These are phyloP conservation scores for Folsomia manolachei DNA, from an alignment of 2,888 invertebrate species.

Conservation along the genomic window DNA sequence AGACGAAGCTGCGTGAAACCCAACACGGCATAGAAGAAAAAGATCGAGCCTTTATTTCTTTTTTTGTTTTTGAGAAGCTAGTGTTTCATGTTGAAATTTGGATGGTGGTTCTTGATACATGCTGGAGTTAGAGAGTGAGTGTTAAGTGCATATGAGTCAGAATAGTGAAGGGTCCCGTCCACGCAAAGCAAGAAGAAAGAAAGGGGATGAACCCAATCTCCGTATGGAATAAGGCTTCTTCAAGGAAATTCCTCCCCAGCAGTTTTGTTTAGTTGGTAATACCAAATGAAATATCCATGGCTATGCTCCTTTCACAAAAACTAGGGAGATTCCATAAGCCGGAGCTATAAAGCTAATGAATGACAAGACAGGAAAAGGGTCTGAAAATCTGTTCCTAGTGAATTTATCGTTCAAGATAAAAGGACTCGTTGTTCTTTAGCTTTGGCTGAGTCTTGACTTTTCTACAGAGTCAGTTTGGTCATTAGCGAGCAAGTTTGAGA, in stretches of 20 bases:
- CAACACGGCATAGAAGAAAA: not conserved
- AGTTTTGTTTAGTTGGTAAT: not conserved
- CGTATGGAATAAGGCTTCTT: not conserved
- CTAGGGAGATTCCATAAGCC: not conserved
- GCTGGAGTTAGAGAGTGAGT: too few relatives aligned
- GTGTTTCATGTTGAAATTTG: not conserved
- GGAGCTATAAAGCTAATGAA: slow-evolving; percentile 19
- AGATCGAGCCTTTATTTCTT: not conserved
- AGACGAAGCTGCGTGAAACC: not conserved
- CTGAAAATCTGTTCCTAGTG: slow-evolving; percentile 22
- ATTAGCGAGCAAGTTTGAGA: slow-evolving; percentile 21
- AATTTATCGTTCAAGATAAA: slow-evolving; percentile 20
- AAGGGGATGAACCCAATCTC: not conserved
- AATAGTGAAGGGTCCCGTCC: not conserved
- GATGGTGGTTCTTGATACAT: not conserved
- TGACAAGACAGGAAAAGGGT: slow-evolving; percentile 23
- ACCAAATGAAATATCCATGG: too few relatives aligned
- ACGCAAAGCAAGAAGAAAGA: not conserved
- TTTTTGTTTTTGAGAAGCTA: not conserved
- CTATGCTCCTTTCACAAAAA: not conserved
- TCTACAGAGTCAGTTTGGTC: slow-evolving; percentile 20
- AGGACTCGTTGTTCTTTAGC: slow-evolving; percentile 22
- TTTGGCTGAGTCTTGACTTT: slow-evolving; percentile 20
- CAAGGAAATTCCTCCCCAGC: not conserved
- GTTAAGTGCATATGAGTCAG: not conserved